Percentiles rank a stretch among this genome's conserved stretches.
Evolutionary conservation across 2,888 invertebrate species (phyloP).

Genomic region (Melikaiella ostensackeni): DNA sequence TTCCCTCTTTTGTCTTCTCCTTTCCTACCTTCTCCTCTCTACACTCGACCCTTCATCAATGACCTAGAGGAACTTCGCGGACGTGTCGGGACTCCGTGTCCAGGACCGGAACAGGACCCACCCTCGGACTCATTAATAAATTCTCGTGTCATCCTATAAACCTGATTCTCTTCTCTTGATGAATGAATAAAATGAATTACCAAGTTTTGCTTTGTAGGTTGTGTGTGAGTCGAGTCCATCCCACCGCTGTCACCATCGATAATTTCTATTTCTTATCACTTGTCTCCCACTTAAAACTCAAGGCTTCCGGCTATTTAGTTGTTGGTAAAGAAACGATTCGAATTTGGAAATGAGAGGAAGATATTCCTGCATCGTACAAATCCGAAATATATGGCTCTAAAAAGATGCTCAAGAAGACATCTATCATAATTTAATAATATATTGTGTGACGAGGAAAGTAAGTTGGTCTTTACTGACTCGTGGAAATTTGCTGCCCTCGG

Average conservation of each 20-base stretch:
- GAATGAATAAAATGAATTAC: slow-evolving; percentile 43
- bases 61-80: slow-evolving; percentile 51
- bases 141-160: slow-evolving; percentile 68
- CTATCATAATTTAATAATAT: too few species aligned
- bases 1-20: slow-evolving; percentile 60
- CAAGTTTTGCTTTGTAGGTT: slow-evolving; percentile 34
- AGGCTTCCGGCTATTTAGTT: too few species aligned
- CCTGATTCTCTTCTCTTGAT: slow-evolving; percentile 67
- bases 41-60: slow-evolving; percentile 48
- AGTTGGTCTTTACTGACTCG: too few species aligned
- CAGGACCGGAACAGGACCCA: slow-evolving; percentile 52
- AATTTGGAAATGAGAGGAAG: too few species aligned
- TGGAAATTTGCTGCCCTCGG: too few species aligned
- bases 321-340: too few species aligned
- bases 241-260: neutral
- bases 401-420: too few species aligned
- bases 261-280: too few species aligned
- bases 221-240: neutral
- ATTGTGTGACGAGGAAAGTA: too few species aligned
- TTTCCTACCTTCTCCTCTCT: slow-evolving; percentile 54
- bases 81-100: slow-evolving; percentile 52
- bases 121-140: slow-evolving; percentile 71
- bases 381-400: too few species aligned
- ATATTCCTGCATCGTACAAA: too few species aligned
- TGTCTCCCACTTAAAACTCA: too few species aligned